Percentiles rank a stretch among this genome's conserved stretches.
These are phyloP conservation scores for Chunga burmeisteri DNA, from an alignment of 2,113 vertebrate species.

Conservation along the genomic window DNA sequence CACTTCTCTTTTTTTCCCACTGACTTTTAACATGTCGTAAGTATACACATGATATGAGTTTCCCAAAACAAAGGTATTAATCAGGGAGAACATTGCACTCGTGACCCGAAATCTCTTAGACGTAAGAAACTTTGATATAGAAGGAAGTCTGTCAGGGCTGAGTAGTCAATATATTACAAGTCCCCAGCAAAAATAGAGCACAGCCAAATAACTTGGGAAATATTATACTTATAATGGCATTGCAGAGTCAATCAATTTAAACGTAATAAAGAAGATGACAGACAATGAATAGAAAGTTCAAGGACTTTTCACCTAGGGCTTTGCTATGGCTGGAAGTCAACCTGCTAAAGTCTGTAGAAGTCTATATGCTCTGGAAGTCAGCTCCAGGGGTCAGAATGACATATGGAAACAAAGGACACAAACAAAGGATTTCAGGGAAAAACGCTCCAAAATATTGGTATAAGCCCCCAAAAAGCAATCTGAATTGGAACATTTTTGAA, in stretches of 20 bases:
- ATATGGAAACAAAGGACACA: not conserved
- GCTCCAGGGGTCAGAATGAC: not conserved
- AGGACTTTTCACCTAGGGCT: constrained; percentile 57
- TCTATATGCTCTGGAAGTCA: not conserved
- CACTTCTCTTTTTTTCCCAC: not conserved
- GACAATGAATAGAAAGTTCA: constrained; percentile 61
- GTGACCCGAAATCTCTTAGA: not conserved
- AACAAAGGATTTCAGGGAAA: not conserved
- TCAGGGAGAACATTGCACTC: not conserved
- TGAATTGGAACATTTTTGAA: not conserved
- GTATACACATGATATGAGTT: fast-evolving
- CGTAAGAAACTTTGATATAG: fast-evolving
- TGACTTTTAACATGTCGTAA: not conserved
- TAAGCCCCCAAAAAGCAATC: not conserved
- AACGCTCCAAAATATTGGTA: not conserved
- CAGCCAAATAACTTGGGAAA: constrained; percentile 49
- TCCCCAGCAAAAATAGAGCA: constrained; percentile 16
- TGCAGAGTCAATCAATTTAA: constrained; percentile 57
- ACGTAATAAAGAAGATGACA: constrained; percentile 33
- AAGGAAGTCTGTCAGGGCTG: not conserved
- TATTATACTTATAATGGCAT: constrained; percentile 22
- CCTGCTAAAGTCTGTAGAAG: not conserved
- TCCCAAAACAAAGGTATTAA: not conserved
- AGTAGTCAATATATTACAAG: not conserved
- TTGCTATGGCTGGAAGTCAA: not conserved